phyloP scores from a whole-genome alignment of 2,113 vertebrate genomes.

The Semnornis frantzii region DNA sequence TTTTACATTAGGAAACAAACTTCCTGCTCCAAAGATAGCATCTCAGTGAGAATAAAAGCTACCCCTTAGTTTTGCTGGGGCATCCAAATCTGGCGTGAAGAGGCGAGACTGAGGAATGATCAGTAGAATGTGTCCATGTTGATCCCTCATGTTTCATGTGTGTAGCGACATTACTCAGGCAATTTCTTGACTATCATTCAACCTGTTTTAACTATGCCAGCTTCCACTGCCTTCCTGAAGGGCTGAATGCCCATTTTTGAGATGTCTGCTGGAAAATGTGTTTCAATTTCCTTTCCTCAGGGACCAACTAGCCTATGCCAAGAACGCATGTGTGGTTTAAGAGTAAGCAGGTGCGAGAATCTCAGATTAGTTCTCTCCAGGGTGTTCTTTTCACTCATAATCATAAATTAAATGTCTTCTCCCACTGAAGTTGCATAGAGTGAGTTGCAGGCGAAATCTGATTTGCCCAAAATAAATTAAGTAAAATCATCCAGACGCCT shows the following conservation, averaged over 20 bases:
- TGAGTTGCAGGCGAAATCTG: not conserved
- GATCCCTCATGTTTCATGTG: not conserved
- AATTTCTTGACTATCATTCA: constrained; percentile 9
- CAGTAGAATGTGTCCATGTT: not conserved
- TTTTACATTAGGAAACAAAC: not conserved
- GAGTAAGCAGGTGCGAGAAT: not conserved
- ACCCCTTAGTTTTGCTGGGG: not conserved
- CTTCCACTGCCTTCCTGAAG: not conserved
- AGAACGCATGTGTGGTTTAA: not conserved
- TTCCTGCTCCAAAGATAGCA: not conserved
- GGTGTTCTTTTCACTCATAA: not conserved
- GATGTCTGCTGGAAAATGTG: not conserved
- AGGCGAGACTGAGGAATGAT: not conserved
- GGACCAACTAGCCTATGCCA: not conserved
- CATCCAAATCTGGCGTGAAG: not conserved
- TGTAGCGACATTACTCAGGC: not conserved
- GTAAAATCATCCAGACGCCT: not conserved
- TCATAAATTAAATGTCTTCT: not conserved
- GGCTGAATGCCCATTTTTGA: not conserved
- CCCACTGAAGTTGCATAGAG: not conserved
- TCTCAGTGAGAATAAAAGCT: not conserved
- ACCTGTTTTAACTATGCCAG: not conserved
- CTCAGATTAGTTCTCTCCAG: not conserved
- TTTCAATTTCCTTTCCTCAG: not conserved
- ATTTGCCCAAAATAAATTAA: not conserved